Evolutionary conservation across 2,888 invertebrate species (phyloP), one percentile per base, ranked within the genome.

Genomic region (Endomychus coccineus): DNA sequence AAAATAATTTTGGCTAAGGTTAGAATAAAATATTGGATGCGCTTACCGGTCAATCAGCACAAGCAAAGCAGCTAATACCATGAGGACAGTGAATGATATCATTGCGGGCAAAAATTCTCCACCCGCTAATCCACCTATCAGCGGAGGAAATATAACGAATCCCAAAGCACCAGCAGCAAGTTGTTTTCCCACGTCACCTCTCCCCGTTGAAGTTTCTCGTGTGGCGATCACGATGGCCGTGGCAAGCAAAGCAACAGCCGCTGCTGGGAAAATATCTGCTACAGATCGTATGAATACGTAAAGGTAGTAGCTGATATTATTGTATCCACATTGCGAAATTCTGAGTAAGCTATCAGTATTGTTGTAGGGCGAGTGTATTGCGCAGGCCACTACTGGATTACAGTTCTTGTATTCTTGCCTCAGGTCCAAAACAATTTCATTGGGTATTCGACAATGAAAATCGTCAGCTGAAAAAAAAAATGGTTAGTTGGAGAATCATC

Each of bases 151-250:
- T 29, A 82, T 62, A 0, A 80, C 81, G 49, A 83, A 74, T 6
- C 84, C 85, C 3, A 85, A 60, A 3, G 82, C 80, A 2, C 85
- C 86, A 56, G 78, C 80, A 0, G 81, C 83, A 49, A 85, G 69
- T 55, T 86, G 86, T 6, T 81, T 74, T 16, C 86, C 86, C 2
- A 86, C 80, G 56, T 86, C 85, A 0, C 84, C 84, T 19, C 84
- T 73, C 1, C 85, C 84, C 12, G 81, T 71, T 0, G 84, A 84
- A 0, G 85, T 86, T 61, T 86, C 86, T 17, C 85, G 71, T 0
- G 86, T 85, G 1, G 85, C 85, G 42, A 86, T 83, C n/a, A 86
- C 82, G 25, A 85, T 77, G 0, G 84, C 83, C 0, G 85, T 77
- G 34, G 81, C 79, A 1, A 86, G 64, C 4, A 87, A 59, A 0